Conservation (phyloP, 2,797 vertebrate species). For the Podarcis lilfordi region DNA sequence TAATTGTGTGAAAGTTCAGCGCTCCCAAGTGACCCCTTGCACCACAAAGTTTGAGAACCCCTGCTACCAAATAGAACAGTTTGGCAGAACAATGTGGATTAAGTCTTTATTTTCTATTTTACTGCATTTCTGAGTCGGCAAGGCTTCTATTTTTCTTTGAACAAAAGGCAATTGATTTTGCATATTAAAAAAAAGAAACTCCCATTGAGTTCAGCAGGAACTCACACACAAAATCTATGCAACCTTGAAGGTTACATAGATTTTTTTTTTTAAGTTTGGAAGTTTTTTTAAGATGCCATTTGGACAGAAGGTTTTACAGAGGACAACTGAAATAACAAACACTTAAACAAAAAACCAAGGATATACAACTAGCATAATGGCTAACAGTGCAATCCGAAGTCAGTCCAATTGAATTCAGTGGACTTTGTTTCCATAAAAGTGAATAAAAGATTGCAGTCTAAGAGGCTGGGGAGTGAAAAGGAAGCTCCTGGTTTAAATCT, state of each 20-base stretch:
- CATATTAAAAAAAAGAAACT: conserved; percentile 11
- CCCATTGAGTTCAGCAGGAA: background rate
- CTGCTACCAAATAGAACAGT: background rate
- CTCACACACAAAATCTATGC: conserved; percentile 16
- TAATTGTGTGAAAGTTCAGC: too few relatives aligned
- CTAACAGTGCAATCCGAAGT: background rate
- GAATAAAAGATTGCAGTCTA: background rate
- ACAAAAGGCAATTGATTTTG: background rate
- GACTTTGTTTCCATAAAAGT: too few relatives aligned
- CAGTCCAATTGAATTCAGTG: too few relatives aligned
- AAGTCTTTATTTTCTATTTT: background rate
- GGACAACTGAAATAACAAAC: background rate
- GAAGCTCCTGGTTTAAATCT: background rate
- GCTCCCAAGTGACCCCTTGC: too few relatives aligned
- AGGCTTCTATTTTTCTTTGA: conserved; percentile 8
- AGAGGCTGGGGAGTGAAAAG: background rate
- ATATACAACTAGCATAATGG: background rate
- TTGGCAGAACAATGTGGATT: background rate
- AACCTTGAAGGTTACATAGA: background rate
- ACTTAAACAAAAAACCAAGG: background rate
- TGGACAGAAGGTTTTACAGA: background rate
- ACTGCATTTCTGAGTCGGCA: background rate
- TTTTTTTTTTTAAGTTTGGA: conserved; percentile 15
- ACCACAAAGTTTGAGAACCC: too few relatives aligned
- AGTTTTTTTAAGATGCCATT: background rate